Conservation (phyloP, 2,113 vertebrate species). For the Heteronetta atricapilla region DNA sequence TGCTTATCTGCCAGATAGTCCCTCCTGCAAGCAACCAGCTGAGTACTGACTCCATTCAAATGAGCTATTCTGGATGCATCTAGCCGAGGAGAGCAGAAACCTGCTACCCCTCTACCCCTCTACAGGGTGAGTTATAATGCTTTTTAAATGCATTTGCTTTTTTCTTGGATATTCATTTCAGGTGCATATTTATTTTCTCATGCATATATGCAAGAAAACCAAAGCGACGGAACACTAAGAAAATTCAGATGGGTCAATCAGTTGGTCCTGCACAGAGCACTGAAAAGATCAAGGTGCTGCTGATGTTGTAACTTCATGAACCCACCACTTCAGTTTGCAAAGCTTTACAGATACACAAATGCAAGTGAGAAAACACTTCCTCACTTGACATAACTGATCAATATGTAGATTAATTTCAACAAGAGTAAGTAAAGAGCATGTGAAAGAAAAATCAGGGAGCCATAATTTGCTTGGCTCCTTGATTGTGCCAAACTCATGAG, state of each 20-base stretch:
- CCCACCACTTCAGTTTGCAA: neutral
- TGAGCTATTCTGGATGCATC: neutral
- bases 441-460: neutral
- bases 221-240: neutral
- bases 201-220: neutral
- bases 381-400: neutral
- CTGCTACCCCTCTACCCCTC: no score
- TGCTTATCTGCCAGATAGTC: neutral
- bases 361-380: neutral
- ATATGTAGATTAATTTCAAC: neutral
- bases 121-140: fast-evolving
- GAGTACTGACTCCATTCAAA: neutral
- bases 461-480: neutral
- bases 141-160: neutral
- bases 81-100: neutral
- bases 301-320: neutral
- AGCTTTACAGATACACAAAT: neutral
- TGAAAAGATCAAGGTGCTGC: neutral
- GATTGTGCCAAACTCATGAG: neutral
- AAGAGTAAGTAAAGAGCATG: neutral
- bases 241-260: neutral
- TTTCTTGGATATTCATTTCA: neutral
- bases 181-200: neutral
- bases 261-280: neutral
- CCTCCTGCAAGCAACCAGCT: neutral